phyloP scores from a whole-genome alignment of 2,113 vertebrate species.

The Desmodus rotundus region DNA sequence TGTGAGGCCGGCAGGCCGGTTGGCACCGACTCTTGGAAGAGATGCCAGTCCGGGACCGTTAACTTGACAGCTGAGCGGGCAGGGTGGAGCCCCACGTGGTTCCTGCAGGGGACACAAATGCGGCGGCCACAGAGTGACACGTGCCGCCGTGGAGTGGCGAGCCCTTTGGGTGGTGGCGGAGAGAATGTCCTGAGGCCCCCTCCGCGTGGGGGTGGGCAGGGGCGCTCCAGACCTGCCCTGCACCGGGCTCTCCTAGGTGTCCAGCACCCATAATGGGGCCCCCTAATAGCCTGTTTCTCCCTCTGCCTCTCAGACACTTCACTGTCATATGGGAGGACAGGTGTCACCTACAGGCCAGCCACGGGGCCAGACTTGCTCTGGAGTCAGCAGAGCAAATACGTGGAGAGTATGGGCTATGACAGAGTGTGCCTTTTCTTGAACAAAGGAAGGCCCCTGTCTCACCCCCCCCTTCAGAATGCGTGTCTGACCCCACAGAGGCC shows the following conservation, averaged over 20 bases:
- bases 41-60: fast-evolving
- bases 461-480: fast-evolving
- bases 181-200: background rate
- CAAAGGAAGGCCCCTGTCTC: fast-evolving
- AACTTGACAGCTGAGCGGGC: fast-evolving
- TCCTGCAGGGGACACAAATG: background rate
- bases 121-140: background rate
- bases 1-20: background rate
- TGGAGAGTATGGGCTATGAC: background rate
- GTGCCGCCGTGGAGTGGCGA: background rate
- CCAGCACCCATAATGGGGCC: background rate
- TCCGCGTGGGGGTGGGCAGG: background rate
- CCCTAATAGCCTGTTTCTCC: background rate
- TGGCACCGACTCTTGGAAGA: background rate
- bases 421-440: fast-evolving
- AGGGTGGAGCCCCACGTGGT: fast-evolving
- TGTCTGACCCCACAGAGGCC: no score
- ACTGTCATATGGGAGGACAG: background rate
- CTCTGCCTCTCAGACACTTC: background rate
- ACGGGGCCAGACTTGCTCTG: background rate
- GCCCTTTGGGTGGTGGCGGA: background rate
- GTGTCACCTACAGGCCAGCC: background rate
- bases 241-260: background rate
- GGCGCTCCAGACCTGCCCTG: background rate
- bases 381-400: background rate